phyloP scores from a whole-genome alignment of 2,888 invertebrate species.

The Eremobia ochroleuca region DNA sequence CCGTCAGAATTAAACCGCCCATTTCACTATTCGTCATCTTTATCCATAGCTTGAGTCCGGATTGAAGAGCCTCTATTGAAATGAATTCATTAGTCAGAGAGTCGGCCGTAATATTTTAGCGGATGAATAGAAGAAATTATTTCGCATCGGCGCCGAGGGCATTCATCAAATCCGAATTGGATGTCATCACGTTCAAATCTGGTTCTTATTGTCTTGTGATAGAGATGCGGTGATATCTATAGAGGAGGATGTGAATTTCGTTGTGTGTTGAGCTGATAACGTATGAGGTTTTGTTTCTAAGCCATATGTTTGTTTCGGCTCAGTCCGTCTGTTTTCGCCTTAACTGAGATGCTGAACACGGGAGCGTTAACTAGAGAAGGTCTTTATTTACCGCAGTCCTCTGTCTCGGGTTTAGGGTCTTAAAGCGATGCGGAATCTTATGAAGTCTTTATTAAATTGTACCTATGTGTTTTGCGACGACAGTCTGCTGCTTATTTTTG shows the following conservation, averaged over 20 bases:
- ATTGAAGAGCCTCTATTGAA: constrained; percentile 77
- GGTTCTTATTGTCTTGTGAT: constrained; percentile 62
- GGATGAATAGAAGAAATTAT: constrained; percentile 85
- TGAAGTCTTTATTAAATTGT: constrained; percentile 37
- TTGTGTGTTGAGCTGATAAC: constrained; percentile 67
- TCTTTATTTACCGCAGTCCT: constrained; percentile 51
- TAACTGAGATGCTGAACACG: constrained; percentile 31
- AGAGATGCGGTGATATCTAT: constrained; percentile 41
- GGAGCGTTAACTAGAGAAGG: constrained; percentile 34
- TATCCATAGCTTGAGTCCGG: constrained; percentile 67
- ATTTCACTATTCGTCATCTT: constrained; percentile 73
- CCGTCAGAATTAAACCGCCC: constrained; percentile 59
- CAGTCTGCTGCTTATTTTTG: neutral
- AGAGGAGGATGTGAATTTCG: constrained; percentile 35
- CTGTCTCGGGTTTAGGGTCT: constrained; percentile 8
- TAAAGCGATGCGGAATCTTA: constrained; percentile 25
- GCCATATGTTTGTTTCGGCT: constrained; percentile 68
- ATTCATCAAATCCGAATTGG: constrained; percentile 78
- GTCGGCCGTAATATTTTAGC: constrained; percentile 83
- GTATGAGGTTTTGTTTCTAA: constrained; percentile 65
- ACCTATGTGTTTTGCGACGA: neutral
- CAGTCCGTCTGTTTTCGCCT: constrained; percentile 47
- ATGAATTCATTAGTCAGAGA: constrained; percentile 85
- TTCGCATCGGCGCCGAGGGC: constrained; percentile 75
- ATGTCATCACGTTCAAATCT: constrained; percentile 56